Conservation (phyloP, 2,113 vertebrate genomes). For the Merops nubicus region DNA sequence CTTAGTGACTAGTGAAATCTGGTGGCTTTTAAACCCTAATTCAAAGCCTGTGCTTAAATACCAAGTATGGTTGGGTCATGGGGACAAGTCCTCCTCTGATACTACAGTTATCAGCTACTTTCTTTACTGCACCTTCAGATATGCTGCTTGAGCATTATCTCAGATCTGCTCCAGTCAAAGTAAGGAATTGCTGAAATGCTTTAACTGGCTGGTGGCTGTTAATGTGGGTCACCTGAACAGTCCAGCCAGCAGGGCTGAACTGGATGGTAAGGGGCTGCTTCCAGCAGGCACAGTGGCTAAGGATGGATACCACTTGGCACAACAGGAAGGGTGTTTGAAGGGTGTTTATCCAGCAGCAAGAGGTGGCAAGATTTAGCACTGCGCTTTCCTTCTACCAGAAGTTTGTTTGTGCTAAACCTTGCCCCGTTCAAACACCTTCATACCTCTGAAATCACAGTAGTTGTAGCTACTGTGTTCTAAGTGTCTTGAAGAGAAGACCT, state of each 20-base stretch:
- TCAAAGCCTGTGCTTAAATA: background rate
- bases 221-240: background rate
- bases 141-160: background rate
- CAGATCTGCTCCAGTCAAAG: background rate
- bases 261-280: background rate
- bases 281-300: background rate
- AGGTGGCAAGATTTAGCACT: background rate
- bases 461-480: background rate
- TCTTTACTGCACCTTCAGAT: background rate
- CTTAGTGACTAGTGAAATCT: background rate
- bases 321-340: background rate
- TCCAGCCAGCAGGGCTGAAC: background rate
- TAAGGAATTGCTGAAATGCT: background rate
- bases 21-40: background rate
- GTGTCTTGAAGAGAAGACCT: background rate
- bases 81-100: background rate
- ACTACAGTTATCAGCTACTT: background rate
- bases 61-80: rapidly evolving
- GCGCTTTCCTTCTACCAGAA: background rate
- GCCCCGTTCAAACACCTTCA: background rate
- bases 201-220: background rate
- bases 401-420: background rate
- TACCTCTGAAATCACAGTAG: background rate
- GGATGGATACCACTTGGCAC: background rate
- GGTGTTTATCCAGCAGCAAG: background rate